Percentiles rank a stretch among this genome's conserved stretches.
phyloP scores from a whole-genome alignment of 2,888 invertebrate genomes.

The Nesidiocoris tenuis region DNA sequence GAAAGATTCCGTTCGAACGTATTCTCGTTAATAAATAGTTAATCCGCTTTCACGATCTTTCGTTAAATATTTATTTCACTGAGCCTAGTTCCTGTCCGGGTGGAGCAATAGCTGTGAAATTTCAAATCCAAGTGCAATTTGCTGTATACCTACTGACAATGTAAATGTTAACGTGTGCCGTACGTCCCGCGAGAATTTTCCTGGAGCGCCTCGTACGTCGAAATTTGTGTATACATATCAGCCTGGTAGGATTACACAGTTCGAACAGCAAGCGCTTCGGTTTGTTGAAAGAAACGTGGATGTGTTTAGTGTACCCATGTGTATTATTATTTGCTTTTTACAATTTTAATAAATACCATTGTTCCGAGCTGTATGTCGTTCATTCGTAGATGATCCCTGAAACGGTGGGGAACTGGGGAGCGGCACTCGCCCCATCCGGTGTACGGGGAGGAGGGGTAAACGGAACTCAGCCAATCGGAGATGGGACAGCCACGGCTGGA shows the following conservation, averaged over 20 bases:
- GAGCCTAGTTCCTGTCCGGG: neutral
- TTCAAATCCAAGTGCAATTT: neutral
- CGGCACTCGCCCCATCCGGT: too few species aligned
- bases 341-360: conserved; percentile 40
- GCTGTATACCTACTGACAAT: neutral
- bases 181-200: too few species aligned
- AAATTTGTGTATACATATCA: conserved; percentile 33
- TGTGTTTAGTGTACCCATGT: conserved; percentile 36
- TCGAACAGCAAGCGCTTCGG: conserved; percentile 15
- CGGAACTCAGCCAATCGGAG: too few species aligned
- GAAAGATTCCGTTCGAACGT: too few species aligned
- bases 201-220: conserved; percentile 26
- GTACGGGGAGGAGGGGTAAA: too few species aligned
- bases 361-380: conserved; percentile 12
- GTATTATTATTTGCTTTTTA: conserved; percentile 40
- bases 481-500: too few species aligned
- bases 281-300: conserved; percentile 12
- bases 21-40: too few species aligned
- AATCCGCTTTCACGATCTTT: too few species aligned
- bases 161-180: too few species aligned
- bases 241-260: conserved; percentile 23
- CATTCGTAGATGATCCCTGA: neutral
- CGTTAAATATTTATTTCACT: too few species aligned
- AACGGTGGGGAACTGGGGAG: too few species aligned
- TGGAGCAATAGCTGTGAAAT: neutral